Percentiles rank a stretch among this genome's conserved stretches.
phyloP scores from a whole-genome alignment of 2,797 vertebrate species.

The Lacerta agilis region DNA sequence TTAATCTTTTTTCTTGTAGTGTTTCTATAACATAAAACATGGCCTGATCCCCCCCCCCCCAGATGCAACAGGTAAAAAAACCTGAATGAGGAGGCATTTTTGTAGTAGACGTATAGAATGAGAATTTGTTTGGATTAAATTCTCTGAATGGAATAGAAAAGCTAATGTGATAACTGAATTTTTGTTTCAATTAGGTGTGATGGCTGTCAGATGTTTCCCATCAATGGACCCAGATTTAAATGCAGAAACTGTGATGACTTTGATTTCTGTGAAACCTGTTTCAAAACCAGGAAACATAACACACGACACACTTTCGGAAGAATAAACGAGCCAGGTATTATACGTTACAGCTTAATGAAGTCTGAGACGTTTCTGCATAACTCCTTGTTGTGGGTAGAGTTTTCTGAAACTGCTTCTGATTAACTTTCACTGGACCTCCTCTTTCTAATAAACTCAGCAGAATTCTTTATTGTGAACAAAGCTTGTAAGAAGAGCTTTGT shows the following conservation, averaged over 20 bases:
- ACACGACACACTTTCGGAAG: constrained; percentile 93
- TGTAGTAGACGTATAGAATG: neutral
- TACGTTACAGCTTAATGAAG: neutral
- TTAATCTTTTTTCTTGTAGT: neutral
- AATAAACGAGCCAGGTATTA: constrained; percentile 95
- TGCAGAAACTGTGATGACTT: constrained; percentile 98
- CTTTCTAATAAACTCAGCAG: neutral
- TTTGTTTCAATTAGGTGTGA: constrained; percentile 86
- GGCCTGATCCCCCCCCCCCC: neutral
- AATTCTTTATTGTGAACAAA: neutral
- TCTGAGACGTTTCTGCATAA: neutral
- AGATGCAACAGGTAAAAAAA: neutral
- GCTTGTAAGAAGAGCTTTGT: neutral
- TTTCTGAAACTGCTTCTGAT: neutral
- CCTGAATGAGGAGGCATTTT: neutral
- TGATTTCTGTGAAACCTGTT: constrained; percentile 97
- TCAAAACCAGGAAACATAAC: constrained; percentile 96
- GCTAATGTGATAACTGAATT: neutral
- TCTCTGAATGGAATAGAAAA: neutral
- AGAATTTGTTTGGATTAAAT: neutral
- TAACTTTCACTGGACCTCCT: neutral
- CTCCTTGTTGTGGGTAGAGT: neutral
- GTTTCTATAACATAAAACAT: neutral
- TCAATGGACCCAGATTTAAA: constrained; percentile 96
- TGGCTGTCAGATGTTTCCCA: constrained; percentile 99